Evolutionary conservation across 2,113 vertebrate genomes (phyloP), one percentile per base, ranked within the genome.

Genomic region (Gadus macrocephalus): DNA sequence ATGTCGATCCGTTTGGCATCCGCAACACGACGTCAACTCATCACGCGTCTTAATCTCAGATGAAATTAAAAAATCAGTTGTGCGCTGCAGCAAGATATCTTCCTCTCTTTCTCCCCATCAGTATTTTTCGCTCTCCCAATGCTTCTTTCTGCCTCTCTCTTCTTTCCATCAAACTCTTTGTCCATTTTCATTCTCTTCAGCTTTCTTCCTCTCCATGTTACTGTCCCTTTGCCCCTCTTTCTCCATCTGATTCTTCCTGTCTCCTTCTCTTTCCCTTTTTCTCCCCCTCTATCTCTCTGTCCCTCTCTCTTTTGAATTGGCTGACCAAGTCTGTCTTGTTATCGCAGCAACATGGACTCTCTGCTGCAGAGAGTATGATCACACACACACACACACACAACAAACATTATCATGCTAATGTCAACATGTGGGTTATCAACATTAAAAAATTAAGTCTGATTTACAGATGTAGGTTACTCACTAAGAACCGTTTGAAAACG

Each of bases 31-130:
- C 64, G 53, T 25, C 49, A 78, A 49, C 73, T 81, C 80, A 81
- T 81, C 71, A 72, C 31, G 42, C 77, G 78, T 76, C 7, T 75
- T 69, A 74, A 81, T 79, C 78, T 82, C 76, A 67, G 62, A 81
- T 71, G 78, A 81, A 82, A 82, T 85, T 79, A 83, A 84, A 35
- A 88, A 85, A 78, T 70, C 73, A 5, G 20, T 69, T 62, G 67
- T 71, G 58, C 66, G 73, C 70, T 60, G 73, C 66, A 62, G 66
- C 25, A 71, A 67, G 42, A 65, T 58, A 0, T 15, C 20, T 53
- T 69, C 22, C 9, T 59, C 64, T 8, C 25, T 6, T 17, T 19
- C 35, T 38, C 31, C 31, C 28, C 9, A 6, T 31, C 31, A 31
- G 31, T 31, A 35, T 35, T 35, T 35, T 4, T 4, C 6, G 31